Conservation (phyloP, 2,113 vertebrate genomes). For the Holacanthus passer region DNA sequence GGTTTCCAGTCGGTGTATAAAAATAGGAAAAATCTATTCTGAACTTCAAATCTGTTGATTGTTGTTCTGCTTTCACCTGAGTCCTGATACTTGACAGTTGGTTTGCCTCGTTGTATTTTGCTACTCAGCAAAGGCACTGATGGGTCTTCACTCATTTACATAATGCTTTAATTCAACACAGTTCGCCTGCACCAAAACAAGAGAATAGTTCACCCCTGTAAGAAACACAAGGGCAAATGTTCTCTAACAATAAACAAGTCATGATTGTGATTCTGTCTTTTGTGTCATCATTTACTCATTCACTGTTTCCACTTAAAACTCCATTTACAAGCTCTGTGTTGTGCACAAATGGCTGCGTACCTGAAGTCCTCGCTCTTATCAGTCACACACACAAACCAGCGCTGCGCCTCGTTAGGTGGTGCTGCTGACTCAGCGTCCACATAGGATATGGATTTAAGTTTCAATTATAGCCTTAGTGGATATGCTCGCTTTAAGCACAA, state of each 20-base stretch:
- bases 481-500: conserved; percentile 49
- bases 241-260: conserved; percentile 66
- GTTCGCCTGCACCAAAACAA: conserved; percentile 32
- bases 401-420: conserved; percentile 30
- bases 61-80: conserved; percentile 14
- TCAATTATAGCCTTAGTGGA: conserved; percentile 49
- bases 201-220: conserved; percentile 1
- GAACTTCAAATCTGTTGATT: background rate
- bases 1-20: background rate
- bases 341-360: background rate
- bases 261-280: conserved; percentile 16
- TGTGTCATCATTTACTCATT: conserved; percentile 44
- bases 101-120: conserved; percentile 8
- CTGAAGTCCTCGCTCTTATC: background rate
- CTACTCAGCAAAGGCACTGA: conserved; percentile 19
- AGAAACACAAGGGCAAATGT: conserved; percentile 14
- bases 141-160: background rate
- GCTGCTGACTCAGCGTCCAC: background rate
- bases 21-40: background rate
- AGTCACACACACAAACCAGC: background rate
- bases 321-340: background rate
- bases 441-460: conserved; percentile 51
- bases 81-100: conserved; percentile 33
- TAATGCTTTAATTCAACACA: conserved; percentile 39
- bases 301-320: background rate